Conservation (phyloP, 1,140 invertebrate species). For the Lasioglossum albipes region DNA sequence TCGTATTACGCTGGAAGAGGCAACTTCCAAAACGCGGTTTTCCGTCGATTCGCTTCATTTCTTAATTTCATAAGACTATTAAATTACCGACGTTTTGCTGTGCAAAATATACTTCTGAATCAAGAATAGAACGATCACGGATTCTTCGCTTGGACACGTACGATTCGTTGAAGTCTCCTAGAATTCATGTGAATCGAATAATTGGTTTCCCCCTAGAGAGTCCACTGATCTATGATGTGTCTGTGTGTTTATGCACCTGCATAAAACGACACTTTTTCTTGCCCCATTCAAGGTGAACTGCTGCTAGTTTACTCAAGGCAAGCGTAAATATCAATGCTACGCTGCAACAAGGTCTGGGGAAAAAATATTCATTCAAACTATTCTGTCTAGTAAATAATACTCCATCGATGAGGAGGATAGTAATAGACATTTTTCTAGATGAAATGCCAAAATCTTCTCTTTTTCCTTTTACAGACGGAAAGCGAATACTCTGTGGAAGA, state of each 20-base stretch:
- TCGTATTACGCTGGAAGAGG: constrained; percentile 41
- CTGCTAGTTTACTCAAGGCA: constrained; percentile 46
- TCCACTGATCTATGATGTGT: neutral
- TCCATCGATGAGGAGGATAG: too few relatives aligned
- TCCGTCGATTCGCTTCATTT: neutral
- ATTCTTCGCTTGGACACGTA: neutral
- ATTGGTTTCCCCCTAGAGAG: neutral
- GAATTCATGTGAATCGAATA: constrained; percentile 2
- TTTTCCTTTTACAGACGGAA: constrained; percentile 88
- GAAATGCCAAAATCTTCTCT: neutral
- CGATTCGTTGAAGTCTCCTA: neutral
- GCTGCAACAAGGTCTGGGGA: neutral
- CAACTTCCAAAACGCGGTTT: constrained; percentile 32
- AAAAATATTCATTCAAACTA: constrained; percentile 1
- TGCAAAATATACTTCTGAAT: neutral
- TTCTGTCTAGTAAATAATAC: neutral
- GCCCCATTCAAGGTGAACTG: constrained; percentile 57
- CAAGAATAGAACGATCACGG: neutral
- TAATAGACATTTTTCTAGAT: neutral
- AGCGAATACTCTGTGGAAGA: constrained; percentile 91
- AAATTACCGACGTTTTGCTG: constrained; percentile 1
- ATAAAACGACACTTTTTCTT: constrained; percentile 53
- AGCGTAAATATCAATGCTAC: constrained; percentile 38
- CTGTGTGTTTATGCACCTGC: constrained; percentile 35
- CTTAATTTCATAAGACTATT: constrained; percentile 1